A percentile compares a stretch with the other conserved stretches of the same genome.
Conservation (phyloP, 2,113 vertebrate species). For the Cygnus atratus region DNA sequence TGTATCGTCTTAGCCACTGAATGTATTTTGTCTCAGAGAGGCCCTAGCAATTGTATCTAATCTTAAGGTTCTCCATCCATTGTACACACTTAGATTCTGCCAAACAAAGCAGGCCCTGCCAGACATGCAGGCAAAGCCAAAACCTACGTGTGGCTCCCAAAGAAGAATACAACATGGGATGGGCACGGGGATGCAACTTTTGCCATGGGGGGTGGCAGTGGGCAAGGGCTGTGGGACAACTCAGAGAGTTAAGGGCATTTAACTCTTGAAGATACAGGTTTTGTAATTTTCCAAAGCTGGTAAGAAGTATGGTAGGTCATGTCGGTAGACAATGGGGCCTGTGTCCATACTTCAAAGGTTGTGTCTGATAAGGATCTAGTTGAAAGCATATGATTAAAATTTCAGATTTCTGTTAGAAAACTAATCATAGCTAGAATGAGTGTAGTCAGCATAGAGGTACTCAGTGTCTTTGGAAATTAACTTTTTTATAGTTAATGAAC, state of each 20-base stretch:
- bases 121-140: neutral
- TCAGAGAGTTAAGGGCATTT: accelerated
- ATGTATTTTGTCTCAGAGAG: neutral
- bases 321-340: neutral
- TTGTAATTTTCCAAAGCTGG: neutral
- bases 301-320: neutral
- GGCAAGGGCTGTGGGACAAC: accelerated
- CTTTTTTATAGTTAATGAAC: neutral
- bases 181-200: accelerated
- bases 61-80: neutral
- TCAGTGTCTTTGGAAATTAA: neutral
- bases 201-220: neutral
- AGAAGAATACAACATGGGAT: neutral
- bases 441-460: neutral
- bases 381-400: neutral
- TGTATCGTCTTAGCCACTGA: neutral
- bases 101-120: neutral
- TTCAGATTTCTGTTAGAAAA: neutral
- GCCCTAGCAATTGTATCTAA: neutral
- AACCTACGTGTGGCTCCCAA: neutral
- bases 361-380: neutral
- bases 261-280: neutral
- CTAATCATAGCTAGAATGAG: neutral
- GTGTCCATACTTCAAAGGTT: neutral
- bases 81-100: neutral